These are phyloP conservation scores for Sporophila hypoxantha DNA, from an alignment of 2,113 vertebrate species.

Conservation along the genomic window DNA sequence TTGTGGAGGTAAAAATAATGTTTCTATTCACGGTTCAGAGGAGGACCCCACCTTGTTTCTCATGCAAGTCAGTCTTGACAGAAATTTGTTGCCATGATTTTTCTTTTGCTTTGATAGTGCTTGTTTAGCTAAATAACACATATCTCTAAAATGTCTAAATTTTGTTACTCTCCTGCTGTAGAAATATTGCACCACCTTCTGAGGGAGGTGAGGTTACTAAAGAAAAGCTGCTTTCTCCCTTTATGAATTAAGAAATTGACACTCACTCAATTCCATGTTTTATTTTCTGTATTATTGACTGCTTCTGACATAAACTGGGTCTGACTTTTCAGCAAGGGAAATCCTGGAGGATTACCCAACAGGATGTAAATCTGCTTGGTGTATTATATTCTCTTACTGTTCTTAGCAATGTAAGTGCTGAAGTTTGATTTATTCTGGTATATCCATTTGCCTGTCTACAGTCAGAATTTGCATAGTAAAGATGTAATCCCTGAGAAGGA, in stretches of 20 bases:
- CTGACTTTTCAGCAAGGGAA: constrained; percentile 4
- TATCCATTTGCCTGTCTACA: background rate
- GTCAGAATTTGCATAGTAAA: constrained; percentile 22
- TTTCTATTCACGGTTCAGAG: constrained; percentile 64
- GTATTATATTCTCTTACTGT: constrained; percentile 34
- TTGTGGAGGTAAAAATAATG: constrained; percentile 66
- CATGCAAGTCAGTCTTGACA: constrained; percentile 7
- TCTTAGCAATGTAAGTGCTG: constrained; percentile 28
- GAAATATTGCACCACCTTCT: background rate
- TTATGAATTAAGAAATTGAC: background rate
- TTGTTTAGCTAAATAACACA: background rate
- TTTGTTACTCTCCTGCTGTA: background rate
- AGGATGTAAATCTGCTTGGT: constrained; percentile 23
- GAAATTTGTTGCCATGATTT: background rate
- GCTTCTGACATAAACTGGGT: background rate
- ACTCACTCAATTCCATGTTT: background rate
- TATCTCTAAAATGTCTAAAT: background rate
- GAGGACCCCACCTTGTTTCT: constrained; percentile 1
- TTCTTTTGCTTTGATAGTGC: background rate
- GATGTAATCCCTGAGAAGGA: background rate
- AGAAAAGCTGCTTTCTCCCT: background rate
- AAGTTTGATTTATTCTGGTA: constrained; percentile 32
- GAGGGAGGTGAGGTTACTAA: background rate
- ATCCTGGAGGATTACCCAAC: background rate
- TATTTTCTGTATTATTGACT: constrained; percentile 11